Conservation (phyloP, 2,888 invertebrate genomes). For the Silvanus unidentatus region DNA sequence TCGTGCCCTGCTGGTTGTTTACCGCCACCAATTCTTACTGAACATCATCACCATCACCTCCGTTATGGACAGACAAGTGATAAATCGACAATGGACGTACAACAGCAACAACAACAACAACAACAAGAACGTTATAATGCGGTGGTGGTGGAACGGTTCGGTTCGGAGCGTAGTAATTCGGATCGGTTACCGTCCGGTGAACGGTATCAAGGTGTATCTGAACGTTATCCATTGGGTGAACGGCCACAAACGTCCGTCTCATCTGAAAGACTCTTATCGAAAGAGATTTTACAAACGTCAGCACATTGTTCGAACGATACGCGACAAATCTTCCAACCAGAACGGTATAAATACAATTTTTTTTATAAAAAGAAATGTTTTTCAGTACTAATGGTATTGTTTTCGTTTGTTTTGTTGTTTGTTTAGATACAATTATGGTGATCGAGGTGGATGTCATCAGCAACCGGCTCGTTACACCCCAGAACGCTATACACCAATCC, state of each 20-base stretch:
- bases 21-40: slow-evolving; percentile 15
- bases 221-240: slow-evolving; percentile 44
- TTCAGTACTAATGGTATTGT: too few species aligned
- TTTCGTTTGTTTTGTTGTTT: too few species aligned
- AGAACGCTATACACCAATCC: slow-evolving; percentile 34
- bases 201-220: slow-evolving; percentile 41
- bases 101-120: slow-evolving; percentile 6
- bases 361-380: not conserved
- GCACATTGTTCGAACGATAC: slow-evolving; percentile 25
- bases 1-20: slow-evolving; percentile 32
- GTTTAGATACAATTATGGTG: slow-evolving; percentile 10
- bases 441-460: slow-evolving; percentile 12
- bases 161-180: slow-evolving; percentile 38
- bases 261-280: slow-evolving; percentile 34
- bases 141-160: slow-evolving; percentile 28
- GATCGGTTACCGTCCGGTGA: slow-evolving; percentile 42
- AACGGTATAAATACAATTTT: too few species aligned
- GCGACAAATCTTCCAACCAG: slow-evolving; percentile 21
- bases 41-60: slow-evolving; percentile 24
- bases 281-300: slow-evolving; percentile 23
- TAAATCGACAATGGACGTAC: slow-evolving; percentile 21
- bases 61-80: slow-evolving; percentile 24
- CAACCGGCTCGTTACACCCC: slow-evolving; percentile 22
- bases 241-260: slow-evolving; percentile 48
- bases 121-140: slow-evolving; percentile 4